Conservation (phyloP, 2,113 vertebrate species). For the Datnioides undecimradiatus region DNA sequence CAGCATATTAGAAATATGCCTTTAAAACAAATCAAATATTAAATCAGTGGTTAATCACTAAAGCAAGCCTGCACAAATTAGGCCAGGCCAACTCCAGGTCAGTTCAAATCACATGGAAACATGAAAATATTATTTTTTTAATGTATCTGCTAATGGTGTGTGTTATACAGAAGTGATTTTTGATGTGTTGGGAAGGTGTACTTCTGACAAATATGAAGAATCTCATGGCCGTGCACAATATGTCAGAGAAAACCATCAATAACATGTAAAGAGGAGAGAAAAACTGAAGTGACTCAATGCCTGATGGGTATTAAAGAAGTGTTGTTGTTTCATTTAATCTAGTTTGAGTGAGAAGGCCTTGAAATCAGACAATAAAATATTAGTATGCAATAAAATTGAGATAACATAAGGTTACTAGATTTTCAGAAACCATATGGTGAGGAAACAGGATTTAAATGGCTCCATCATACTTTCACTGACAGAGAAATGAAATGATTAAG, state of each 20-base stretch:
- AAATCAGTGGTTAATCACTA: background rate
- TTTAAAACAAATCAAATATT: slow-evolving; percentile 15
- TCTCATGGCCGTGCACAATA: too few species aligned
- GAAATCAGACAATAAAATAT: background rate
- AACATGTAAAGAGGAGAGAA: background rate
- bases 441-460: background rate
- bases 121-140: too few species aligned
- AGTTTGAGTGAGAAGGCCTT: background rate
- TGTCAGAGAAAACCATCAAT: background rate
- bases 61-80: background rate
- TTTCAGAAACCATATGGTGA: background rate
- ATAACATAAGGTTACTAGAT: background rate
- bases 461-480: background rate
- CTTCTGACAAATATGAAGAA: background rate
- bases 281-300: background rate
- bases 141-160: background rate
- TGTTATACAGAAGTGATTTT: background rate
- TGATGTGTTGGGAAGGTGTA: background rate
- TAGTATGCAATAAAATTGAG: background rate
- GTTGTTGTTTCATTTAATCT: background rate
- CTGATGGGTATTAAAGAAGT: background rate
- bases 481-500: background rate
- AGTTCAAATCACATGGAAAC: background rate
- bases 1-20: slow-evolving; percentile 48
- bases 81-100: background rate